These are phyloP conservation scores for Eubasilissa regina DNA, from an alignment of 1,140 invertebrate species.

Conservation along the genomic window DNA sequence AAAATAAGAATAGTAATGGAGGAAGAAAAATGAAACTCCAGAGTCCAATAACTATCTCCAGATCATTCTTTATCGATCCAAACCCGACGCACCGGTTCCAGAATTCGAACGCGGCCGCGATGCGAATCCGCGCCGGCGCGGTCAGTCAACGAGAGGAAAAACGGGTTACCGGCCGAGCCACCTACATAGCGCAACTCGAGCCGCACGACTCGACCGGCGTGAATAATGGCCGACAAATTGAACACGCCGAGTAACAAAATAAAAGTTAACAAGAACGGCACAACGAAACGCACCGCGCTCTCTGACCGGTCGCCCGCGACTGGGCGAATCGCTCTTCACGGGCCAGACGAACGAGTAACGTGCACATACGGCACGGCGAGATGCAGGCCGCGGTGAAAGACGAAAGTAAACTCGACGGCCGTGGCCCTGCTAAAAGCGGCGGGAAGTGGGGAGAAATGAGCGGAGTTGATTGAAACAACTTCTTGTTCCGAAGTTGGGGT, in stretches of 20 bases:
- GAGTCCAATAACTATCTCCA: background rate
- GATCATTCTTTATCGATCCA: slow-evolving; percentile 4
- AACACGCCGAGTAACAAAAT: background rate
- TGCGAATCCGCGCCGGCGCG: slow-evolving; percentile 37
- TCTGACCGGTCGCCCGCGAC: no score
- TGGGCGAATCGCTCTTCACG: no score
- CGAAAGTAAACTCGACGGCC: slow-evolving; percentile 38
- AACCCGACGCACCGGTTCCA: slow-evolving; percentile 22
- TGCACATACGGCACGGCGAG: slow-evolving; percentile 21
- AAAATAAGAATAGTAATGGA: no score
- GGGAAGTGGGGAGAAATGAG: slow-evolving; percentile 1
- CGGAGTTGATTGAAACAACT: slow-evolving; percentile 23
- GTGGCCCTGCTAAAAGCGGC: slow-evolving; percentile 7
- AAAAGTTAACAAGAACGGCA: background rate
- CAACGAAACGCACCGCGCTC: background rate
- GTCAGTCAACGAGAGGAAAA: slow-evolving; percentile 40
- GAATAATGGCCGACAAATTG: background rate
- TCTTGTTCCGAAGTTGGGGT: background rate
- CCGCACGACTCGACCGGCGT: background rate
- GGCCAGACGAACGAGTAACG: background rate
- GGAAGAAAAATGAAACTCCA: no score
- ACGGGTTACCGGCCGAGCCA: slow-evolving; percentile 36
- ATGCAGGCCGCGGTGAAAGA: slow-evolving; percentile 39
- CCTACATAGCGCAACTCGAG: slow-evolving; percentile 31
- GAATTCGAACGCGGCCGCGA: slow-evolving; percentile 34